Evolutionary conservation across 2,797 vertebrate species (phyloP).

Genomic region (Mormyrus proboscirostris): DNA sequence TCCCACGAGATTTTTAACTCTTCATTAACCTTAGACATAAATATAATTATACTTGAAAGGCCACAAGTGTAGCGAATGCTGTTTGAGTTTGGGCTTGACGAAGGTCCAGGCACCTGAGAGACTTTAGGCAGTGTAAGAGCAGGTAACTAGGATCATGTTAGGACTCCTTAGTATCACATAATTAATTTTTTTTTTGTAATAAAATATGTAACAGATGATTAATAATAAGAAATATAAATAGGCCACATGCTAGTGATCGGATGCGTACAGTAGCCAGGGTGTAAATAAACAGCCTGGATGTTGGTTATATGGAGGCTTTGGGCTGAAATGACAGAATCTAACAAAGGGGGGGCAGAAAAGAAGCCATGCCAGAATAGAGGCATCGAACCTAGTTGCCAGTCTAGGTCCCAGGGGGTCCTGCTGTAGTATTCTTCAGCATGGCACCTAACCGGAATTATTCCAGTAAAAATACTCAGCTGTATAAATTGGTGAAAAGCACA

Average conservation of each 20-base stretch:
- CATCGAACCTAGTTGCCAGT: neutral
- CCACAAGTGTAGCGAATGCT: neutral
- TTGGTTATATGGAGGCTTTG: neutral
- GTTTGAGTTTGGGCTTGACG: neutral
- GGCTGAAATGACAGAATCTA: neutral
- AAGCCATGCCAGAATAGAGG: neutral
- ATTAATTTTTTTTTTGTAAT: neutral
- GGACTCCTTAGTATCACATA: neutral
- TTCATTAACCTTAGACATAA: constrained; percentile 3
- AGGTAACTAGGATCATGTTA: neutral
- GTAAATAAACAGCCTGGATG: neutral
- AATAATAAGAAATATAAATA: neutral
- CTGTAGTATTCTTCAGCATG: neutral
- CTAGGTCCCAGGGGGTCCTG: neutral
- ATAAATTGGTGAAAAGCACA: neutral
- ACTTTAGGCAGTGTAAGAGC: neutral
- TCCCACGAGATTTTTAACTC: neutral
- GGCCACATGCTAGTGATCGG: neutral
- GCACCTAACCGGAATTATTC: neutral
- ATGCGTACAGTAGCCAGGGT: neutral
- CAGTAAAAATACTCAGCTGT: neutral
- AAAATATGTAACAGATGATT: neutral
- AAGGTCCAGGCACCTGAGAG: neutral
- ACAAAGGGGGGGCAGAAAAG: neutral
- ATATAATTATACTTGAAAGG: neutral